Conservation (phyloP, 2,113 vertebrate genomes). For the Colossoma macropomum region DNA sequence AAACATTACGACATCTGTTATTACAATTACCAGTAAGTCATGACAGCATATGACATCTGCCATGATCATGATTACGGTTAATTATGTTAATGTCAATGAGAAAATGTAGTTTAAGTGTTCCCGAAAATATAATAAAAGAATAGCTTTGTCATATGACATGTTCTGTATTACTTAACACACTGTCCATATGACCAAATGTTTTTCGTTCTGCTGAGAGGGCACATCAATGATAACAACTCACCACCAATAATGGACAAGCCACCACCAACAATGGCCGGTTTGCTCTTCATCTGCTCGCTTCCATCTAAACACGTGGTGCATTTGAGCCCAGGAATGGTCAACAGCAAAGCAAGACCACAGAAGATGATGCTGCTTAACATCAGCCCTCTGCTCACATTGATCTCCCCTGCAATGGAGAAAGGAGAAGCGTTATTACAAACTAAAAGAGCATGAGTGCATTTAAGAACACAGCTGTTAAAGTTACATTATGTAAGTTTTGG, state of each 20-base stretch:
- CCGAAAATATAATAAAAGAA: too few species aligned
- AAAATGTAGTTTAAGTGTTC: too few species aligned
- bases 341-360: slow-evolving; percentile 78
- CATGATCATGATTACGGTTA: too few species aligned
- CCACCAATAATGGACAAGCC: slow-evolving; percentile 84
- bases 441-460: neutral
- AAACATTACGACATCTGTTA: too few species aligned
- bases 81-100: too few species aligned
- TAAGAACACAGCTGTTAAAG: neutral
- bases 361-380: slow-evolving; percentile 86
- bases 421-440: neutral
- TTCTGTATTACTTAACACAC: neutral
- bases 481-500: too few species aligned
- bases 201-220: neutral
- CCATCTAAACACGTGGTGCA: slow-evolving; percentile 89
- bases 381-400: slow-evolving; percentile 85
- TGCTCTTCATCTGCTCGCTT: slow-evolving; percentile 78
- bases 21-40: too few species aligned
- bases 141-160: too few species aligned
- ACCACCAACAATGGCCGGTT: slow-evolving; percentile 81
- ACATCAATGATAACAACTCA: slow-evolving; percentile 59
- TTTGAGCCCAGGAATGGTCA: slow-evolving; percentile 86
- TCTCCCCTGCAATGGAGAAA: slow-evolving; percentile 69
- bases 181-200: neutral
- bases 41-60: too few species aligned